Conservation (phyloP, 2,888 invertebrate species). For the Cheilosia impressa region DNA sequence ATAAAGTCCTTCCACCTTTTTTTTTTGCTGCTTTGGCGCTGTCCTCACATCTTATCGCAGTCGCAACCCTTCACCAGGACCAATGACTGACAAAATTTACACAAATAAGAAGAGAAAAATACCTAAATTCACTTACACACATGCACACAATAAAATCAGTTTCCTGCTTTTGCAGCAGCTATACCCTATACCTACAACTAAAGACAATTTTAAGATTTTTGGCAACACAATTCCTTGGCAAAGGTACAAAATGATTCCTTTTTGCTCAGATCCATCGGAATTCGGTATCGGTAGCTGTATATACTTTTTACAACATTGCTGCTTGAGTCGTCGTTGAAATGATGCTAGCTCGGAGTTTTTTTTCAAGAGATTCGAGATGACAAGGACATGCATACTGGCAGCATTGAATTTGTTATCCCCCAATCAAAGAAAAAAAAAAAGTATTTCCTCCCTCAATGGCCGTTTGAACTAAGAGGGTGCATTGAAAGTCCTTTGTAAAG, state of each 20-base stretch:
- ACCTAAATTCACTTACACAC: constrained; percentile 9
- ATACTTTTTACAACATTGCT: constrained; percentile 3
- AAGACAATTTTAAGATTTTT: constrained; percentile 19
- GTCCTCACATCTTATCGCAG: constrained; percentile 30
- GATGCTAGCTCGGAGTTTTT: constrained; percentile 10
- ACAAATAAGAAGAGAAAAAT: constrained; percentile 4
- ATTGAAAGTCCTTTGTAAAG: background rate
- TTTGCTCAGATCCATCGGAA: background rate
- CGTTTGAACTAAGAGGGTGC: constrained; percentile 8
- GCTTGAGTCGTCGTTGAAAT: constrained; percentile 1
- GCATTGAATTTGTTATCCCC: constrained; percentile 30
- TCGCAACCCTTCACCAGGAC: constrained; percentile 26
- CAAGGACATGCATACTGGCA: constrained; percentile 26
- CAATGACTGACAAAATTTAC: constrained; percentile 27
- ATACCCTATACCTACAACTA: too few relatives aligned
- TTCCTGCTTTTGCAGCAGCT: background rate
- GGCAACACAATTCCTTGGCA: constrained; percentile 40
- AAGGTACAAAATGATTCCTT: constrained; percentile 39
- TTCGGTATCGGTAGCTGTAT: background rate
- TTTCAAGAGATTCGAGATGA: background rate
- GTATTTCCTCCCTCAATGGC: background rate
- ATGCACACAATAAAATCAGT: constrained; percentile 3
- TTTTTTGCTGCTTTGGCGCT: background rate
- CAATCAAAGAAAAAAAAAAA: constrained; percentile 1
- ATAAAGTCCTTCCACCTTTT: constrained; percentile 25